Evolutionary conservation across 2,888 invertebrate species (phyloP).

Genomic region (Gymnoscelis rufifasciata): DNA sequence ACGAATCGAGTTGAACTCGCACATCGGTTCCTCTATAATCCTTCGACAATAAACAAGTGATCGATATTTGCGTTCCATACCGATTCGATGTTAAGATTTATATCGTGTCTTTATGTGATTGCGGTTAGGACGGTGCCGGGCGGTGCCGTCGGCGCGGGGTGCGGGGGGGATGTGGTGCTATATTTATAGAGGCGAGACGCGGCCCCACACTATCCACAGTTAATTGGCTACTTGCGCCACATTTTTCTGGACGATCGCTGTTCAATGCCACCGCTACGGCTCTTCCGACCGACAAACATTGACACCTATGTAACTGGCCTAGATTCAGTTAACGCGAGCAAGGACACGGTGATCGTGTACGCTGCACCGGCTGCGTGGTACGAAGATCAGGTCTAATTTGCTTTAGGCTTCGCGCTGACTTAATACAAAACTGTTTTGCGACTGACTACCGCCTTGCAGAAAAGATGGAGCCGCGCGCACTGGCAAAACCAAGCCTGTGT

Average conservation of each 20-base stretch:
- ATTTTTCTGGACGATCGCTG: constrained; percentile 67
- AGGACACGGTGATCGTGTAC: constrained; percentile 38
- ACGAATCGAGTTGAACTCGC: too few species aligned
- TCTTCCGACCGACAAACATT: constrained; percentile 70
- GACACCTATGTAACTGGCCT: constrained; percentile 70
- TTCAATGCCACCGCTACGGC: constrained; percentile 61
- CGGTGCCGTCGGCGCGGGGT: constrained; percentile 45
- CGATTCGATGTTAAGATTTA: constrained; percentile 48
- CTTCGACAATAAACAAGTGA: constrained; percentile 38
- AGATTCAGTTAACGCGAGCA: constrained; percentile 53
- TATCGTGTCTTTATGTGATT: constrained; percentile 46
- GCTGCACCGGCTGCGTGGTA: too few species aligned
- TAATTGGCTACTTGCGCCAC: constrained; percentile 73
- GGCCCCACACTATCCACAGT: constrained; percentile 69
- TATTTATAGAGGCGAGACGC: constrained; percentile 75
- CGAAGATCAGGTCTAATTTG: too few species aligned
- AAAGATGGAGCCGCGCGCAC: too few species aligned
- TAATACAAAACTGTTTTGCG: too few species aligned
- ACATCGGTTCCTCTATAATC: too few species aligned
- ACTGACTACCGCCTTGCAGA: too few species aligned
- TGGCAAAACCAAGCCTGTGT: too few species aligned
- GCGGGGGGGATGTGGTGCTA: constrained; percentile 39
- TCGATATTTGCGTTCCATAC: constrained; percentile 38
- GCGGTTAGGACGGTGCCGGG: constrained; percentile 46
- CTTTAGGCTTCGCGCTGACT: too few species aligned